Evolutionary conservation across 2,888 invertebrate genomes (phyloP).

Genomic region (Auanema freiburgensis): DNA sequence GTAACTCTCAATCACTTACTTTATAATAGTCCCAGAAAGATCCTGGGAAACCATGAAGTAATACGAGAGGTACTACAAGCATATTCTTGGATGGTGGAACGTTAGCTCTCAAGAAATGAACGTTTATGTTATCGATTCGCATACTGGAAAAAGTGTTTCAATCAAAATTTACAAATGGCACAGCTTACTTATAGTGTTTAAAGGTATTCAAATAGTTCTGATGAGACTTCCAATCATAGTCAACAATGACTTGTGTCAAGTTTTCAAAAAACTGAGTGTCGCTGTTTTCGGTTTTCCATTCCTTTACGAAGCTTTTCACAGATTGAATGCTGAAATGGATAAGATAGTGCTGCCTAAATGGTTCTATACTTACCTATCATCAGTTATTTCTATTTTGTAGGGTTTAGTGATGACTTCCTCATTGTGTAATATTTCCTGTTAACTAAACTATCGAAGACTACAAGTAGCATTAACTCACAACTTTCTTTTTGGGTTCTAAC

Average conservation of each 20-base stretch:
- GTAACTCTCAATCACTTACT: slow-evolving; percentile 8
- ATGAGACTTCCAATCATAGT: slow-evolving; percentile 52
- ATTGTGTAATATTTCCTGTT: no score
- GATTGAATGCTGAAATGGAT: no score
- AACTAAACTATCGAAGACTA: no score
- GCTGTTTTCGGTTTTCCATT: no score
- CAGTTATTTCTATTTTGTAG: no score
- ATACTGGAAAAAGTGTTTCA: slow-evolving; percentile 24
- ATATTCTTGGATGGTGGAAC: slow-evolving; percentile 30
- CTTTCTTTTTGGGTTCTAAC: no score
- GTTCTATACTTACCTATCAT: no score
- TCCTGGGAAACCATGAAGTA: slow-evolving; percentile 51
- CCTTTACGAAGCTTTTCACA: no score
- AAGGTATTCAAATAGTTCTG: slow-evolving; percentile 52
- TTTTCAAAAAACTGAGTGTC: slow-evolving; percentile 21
- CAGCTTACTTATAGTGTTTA: slow-evolving; percentile 42
- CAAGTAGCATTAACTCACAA: no score
- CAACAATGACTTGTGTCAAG: slow-evolving; percentile 32
- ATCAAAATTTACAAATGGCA: neutral
- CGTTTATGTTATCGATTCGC: slow-evolving; percentile 43
- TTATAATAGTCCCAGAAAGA: slow-evolving; percentile 56
- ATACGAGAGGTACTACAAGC: slow-evolving; percentile 40
- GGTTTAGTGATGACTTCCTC: no score
- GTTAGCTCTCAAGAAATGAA: slow-evolving; percentile 44
- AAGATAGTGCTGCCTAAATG: no score